phyloP scores from a whole-genome alignment of 2,888 invertebrate species.

The Drosophila mimica region DNA sequence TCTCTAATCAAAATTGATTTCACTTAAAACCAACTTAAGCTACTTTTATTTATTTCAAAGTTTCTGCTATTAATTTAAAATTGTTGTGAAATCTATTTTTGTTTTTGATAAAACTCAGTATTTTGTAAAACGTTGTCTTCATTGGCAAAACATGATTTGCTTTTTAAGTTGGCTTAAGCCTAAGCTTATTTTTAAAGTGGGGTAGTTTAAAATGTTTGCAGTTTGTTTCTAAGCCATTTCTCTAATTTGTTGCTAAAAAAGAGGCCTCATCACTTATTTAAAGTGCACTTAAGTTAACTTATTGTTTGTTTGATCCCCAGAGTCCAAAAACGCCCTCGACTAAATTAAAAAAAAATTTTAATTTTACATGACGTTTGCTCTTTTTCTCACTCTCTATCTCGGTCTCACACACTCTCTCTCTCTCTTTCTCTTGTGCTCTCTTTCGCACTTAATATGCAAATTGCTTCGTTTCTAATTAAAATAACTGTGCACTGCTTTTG shows the following conservation, averaged over 20 bases:
- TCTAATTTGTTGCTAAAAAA: constrained; percentile 21
- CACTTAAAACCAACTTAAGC: background rate
- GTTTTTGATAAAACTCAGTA: background rate
- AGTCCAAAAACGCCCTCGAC: constrained; percentile 20
- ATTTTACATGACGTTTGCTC: constrained; percentile 37
- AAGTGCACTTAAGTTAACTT: constrained; percentile 45
- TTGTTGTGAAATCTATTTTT: background rate
- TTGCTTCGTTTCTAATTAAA: constrained; percentile 80
- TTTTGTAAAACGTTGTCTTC: background rate
- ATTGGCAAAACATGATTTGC: background rate
- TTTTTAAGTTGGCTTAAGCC: background rate
- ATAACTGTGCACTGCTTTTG: constrained; percentile 76
- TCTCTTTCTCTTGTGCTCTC: constrained; percentile 4
- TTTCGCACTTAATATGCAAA: constrained; percentile 72
- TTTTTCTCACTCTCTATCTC: background rate
- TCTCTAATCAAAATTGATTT: background rate
- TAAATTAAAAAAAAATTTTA: constrained; percentile 51
- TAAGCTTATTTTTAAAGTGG: background rate
- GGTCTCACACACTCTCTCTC: background rate
- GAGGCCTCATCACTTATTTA: constrained; percentile 47
- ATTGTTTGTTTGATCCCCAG: constrained; percentile 34
- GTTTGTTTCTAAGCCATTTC: constrained; percentile 18
- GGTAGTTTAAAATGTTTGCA: background rate
- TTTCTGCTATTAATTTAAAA: background rate
- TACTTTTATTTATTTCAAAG: background rate